Base-by-base conservation (phyloP, 2,888 invertebrate species). In the Gandaritis pyraliata region DNA sequence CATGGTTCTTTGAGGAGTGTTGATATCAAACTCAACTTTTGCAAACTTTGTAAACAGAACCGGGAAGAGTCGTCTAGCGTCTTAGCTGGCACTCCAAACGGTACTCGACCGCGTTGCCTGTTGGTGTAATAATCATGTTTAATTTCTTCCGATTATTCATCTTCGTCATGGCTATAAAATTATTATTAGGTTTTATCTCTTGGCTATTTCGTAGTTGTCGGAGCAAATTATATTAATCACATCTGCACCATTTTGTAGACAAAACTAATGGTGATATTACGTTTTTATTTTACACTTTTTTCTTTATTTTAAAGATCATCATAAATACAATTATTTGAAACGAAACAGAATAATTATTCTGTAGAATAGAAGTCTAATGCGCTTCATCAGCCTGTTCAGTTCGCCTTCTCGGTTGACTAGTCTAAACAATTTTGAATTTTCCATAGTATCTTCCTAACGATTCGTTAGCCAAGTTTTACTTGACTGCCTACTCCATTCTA, bases 91-190 rank as follows among this genome's bases (percentile, higher is more conserved):
- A 33, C 33, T 33, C 1, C 15, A 41, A 41, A 7, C 8, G 41
- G 13, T 11, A 43, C 43, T 43, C 41, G 15, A 13, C 41, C 41
- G 15, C 13, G 1, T 15, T 16, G 43, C 11, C 43, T 43, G 16
- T 41, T 4, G 15, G 15, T 16, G 15, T 15, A 13, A 41, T 43
- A 43, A 11, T 11, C 10, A 43, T 43, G 43, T 43, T 41, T 43
- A 43, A 33, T 48, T 46, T 41, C 38, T 30, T 46, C 36, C 36
- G 8, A 45, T 33, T 51, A 49, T 48, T 30, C 7, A 62, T 47
- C 55, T 55, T 51, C 62, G 55, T 66, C 62, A 50, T 61, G 33
- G 61, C 49, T 61, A 54, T 57, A 57, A 41, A 56, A 18, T 47
- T 56, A 56, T 43, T 47, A 52, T 53, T 53, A 36, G 46, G 15